These are phyloP conservation scores for Apantesis nais DNA, from an alignment of 2,888 invertebrate species.

Conservation along the genomic window DNA sequence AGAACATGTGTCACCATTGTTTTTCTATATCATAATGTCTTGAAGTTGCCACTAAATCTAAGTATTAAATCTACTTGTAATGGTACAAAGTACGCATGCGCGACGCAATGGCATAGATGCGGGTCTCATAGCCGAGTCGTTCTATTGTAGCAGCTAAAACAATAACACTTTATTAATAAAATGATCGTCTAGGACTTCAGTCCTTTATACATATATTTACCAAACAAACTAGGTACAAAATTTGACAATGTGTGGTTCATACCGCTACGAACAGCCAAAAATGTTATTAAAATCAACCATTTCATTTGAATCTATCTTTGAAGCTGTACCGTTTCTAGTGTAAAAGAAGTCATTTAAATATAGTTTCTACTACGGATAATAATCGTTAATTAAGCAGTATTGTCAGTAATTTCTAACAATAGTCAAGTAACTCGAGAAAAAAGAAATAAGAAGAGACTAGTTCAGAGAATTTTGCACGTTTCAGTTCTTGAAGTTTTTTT, in stretches of 20 bases:
- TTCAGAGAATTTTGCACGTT: not conserved
- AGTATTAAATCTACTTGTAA: conserved; percentile 55
- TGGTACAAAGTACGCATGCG: conserved; percentile 70
- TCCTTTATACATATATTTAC: not conserved
- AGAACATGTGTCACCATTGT: conserved; percentile 41
- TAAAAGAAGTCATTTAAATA: not conserved
- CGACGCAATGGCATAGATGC: conserved; percentile 69
- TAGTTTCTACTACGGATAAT: not conserved
- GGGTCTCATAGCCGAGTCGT: conserved; percentile 90
- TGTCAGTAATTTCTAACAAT: not conserved
- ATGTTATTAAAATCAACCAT: not conserved
- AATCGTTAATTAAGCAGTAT: not conserved
- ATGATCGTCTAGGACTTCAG: not conserved
- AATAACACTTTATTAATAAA: conserved; percentile 66
- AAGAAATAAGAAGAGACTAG: not conserved
- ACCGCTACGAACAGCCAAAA: not conserved
- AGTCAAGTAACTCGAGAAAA: not conserved
- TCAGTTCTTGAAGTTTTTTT: not conserved
- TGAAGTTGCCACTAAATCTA: conserved; percentile 58
- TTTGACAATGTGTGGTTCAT: not conserved
- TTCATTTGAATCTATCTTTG: not conserved
- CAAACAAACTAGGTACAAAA: not conserved
- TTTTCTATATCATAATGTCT: conserved; percentile 61
- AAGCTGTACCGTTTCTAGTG: not conserved
- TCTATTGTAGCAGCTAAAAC: conserved; percentile 93